A percentile compares a stretch with the other conserved stretches of the same genome.
Conservation (phyloP, 1,140 invertebrate genomes). For the Apis laboriosa region DNA sequence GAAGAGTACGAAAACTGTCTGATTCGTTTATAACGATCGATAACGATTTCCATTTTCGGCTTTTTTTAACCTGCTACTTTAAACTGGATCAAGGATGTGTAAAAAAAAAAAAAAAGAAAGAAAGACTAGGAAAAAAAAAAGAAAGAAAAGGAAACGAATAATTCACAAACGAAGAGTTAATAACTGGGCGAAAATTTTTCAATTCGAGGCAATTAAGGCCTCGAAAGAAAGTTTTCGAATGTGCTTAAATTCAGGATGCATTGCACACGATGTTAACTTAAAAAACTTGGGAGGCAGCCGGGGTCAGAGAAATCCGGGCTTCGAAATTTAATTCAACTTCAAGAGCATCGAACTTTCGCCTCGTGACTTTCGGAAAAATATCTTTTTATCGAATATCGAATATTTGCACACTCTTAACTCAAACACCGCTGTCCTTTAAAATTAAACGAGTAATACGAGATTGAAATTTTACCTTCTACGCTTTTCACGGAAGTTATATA, state of each 20-base stretch:
- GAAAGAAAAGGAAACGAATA: background rate
- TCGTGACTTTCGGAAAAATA: background rate
- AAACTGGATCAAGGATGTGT: background rate
- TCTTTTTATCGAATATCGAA: background rate
- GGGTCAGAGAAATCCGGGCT: background rate
- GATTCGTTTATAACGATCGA: background rate
- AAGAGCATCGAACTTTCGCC: background rate
- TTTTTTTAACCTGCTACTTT: too few species aligned
- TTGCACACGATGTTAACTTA: background rate
- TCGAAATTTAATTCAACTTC: background rate
- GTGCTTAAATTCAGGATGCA: background rate
- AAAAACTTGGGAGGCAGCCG: too few species aligned
- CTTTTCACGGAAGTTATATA: background rate
- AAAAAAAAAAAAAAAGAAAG: background rate
- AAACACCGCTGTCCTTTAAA: too few species aligned
- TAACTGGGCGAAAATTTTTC: background rate
- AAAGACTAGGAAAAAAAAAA: background rate
- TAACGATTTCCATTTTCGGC: background rate
- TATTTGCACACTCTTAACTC: background rate
- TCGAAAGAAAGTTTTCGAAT: background rate
- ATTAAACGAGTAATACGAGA: background rate
- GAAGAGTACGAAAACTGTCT: too few species aligned
- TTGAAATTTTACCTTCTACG: background rate
- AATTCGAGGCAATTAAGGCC: slow-evolving; percentile 8
- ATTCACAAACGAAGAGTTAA: background rate